Evolutionary conservation across 1,140 invertebrate genomes (phyloP).

Genomic region (Zaprionus taronus): DNA sequence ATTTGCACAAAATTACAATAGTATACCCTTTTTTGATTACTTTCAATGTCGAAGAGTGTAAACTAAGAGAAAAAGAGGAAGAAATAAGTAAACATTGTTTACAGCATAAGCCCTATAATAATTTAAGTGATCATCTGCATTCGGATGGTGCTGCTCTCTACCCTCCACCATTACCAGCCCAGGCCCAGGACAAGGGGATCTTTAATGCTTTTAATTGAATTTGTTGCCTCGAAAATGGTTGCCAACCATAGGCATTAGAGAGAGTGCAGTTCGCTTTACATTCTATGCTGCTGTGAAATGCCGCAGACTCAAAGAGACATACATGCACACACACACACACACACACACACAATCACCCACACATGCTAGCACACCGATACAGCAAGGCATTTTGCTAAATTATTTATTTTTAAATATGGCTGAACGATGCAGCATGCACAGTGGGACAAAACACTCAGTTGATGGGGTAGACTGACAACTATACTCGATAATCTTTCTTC

Average conservation of each 20-base stretch:
- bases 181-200: neutral
- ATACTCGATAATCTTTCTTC: too few relatives aligned
- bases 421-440: neutral
- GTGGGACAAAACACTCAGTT: neutral
- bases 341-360: neutral
- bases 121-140: neutral
- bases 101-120: neutral
- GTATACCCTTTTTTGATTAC: too few relatives aligned
- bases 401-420: constrained; percentile 53
- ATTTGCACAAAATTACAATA: too few relatives aligned
- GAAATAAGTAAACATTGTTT: neutral
- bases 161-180: neutral
- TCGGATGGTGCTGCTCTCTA: neutral
- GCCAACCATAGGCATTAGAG: constrained; percentile 1
- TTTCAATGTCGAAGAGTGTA: too few relatives aligned
- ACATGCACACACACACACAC: neutral
- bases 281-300: neutral
- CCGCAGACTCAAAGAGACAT: constrained; percentile 5
- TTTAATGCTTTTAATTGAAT: constrained; percentile 5
- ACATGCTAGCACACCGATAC: neutral
- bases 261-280: neutral
- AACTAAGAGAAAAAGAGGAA: neutral
- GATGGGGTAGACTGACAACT: neutral
- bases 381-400: constrained; percentile 42
- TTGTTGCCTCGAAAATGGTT: constrained; percentile 3